phyloP scores from a whole-genome alignment of 2,113 vertebrate species.

The Chaetura pelagica region DNA sequence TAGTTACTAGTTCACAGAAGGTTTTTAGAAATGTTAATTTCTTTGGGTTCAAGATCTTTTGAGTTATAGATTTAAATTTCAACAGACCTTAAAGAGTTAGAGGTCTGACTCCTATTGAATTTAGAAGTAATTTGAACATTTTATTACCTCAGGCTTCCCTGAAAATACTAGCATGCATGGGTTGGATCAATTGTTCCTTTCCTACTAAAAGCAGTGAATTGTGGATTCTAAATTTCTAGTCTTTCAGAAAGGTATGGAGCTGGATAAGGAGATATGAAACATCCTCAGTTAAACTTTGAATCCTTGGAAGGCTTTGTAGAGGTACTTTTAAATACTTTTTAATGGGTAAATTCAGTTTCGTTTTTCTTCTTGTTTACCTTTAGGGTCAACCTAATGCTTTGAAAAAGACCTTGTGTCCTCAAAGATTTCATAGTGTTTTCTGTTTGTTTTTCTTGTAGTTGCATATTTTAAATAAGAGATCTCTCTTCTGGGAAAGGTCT shows the following conservation, averaged over 20 bases:
- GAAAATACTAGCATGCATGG: neutral
- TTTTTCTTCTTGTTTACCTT: neutral
- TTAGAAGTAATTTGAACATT: neutral
- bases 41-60: neutral
- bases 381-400: neutral
- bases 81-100: neutral
- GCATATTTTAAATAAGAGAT: neutral
- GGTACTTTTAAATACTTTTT: neutral
- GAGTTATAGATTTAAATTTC: neutral
- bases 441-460: neutral
- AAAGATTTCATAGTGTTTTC: neutral
- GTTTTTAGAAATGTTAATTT: conserved; percentile 19
- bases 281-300: neutral
- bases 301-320: neutral
- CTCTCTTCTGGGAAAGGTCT: neutral
- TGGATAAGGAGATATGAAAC: neutral
- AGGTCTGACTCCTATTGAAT: neutral
- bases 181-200: neutral
- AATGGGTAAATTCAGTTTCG: neutral
- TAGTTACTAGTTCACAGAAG: neutral
- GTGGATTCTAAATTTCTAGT: neutral
- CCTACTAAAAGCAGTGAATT: neutral
- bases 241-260: neutral
- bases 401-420: neutral
- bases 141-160: neutral